Evolutionary conservation across 2,113 vertebrate species (phyloP), one percentile per base, ranked within the genome.

Genomic region (Phrynocephalus versicolor): DNA sequence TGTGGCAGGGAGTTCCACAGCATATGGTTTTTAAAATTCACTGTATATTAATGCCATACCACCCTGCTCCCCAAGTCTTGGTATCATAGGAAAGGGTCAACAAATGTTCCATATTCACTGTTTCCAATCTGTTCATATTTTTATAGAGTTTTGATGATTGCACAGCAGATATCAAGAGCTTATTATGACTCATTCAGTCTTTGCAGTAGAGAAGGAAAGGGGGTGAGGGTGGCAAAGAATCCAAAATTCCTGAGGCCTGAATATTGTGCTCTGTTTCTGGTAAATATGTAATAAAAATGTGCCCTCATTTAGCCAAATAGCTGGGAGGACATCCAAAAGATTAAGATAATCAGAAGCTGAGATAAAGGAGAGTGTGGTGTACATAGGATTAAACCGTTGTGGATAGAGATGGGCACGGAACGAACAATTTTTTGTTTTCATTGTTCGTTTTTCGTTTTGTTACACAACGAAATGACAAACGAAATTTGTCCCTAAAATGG

Each of bases 321-420:
- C 70, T 81, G 78, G 84, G 84, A 86, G 65, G 78, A 55, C 69
- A 81, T 86, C 78, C 84, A 86, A 86, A 80, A 86, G 84, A 86
- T 86, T 81, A 86, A 86, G 84, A 86, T 86, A 86, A 86, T 74
- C 78, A 86, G 78, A 65, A n/a, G 84, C 74, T 80, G 73, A 86
- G 41, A 86, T 65, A 81, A 74, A 65, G 58, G 69, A 39, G 84
- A 81, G 78, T 74, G 58, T 58, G 81, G 84, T 81, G 41, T 86
- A 74, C 77, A 80, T 39, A 81, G 70, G 71, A 74, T 81, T 65
- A 74, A 16, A 73, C 23, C 65, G 70, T 65, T 65, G 58, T 81
- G 41, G 78, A n/a, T 58, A 74, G n/a, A n/a, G n/a, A n/a, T n/a
- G n/a, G n/a, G n/a, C n/a, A n/a, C n/a, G n/a, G n/a, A n/a, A n/a